Evolutionary conservation across 2,113 vertebrate genomes (phyloP).

Genomic region (Oxyura jamaicensis): DNA sequence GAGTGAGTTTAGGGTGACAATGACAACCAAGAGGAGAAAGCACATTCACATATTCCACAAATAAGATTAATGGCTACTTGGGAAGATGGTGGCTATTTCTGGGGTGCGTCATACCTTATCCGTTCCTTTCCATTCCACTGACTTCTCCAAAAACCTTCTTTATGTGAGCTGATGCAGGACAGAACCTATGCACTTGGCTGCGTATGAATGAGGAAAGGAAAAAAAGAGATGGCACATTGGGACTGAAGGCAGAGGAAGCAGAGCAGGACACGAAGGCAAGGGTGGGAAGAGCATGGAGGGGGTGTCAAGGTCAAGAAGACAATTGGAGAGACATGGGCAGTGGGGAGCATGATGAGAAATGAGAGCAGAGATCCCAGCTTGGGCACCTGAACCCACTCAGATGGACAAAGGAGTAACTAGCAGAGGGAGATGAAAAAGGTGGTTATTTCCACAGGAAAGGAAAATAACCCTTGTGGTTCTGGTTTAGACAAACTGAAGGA

Average conservation of each 20-base stretch:
- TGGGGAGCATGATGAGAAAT: rapidly evolving
- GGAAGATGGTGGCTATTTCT: neutral
- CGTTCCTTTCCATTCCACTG: neutral
- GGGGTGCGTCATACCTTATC: neutral
- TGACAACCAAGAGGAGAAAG: neutral
- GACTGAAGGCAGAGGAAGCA: neutral
- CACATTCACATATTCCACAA: neutral
- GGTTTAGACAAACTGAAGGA: neutral
- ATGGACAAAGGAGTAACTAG: neutral
- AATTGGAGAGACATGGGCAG: neutral
- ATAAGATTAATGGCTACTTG: rapidly evolving
- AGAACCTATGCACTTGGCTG: neutral
- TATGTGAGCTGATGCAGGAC: neutral
- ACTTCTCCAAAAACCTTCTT: neutral
- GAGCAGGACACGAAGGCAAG: neutral
- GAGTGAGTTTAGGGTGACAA: neutral
- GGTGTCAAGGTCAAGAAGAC: neutral
- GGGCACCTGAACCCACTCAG: neutral
- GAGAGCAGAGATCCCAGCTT: neutral
- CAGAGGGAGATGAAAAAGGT: neutral
- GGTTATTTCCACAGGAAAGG: neutral
- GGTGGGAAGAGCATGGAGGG: neutral
- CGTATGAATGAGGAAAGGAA: neutral
- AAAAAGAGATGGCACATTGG: neutral
- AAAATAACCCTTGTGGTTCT: neutral